Conservation (phyloP, 2,797 vertebrate genomes). For the Labeo calbasu region DNA sequence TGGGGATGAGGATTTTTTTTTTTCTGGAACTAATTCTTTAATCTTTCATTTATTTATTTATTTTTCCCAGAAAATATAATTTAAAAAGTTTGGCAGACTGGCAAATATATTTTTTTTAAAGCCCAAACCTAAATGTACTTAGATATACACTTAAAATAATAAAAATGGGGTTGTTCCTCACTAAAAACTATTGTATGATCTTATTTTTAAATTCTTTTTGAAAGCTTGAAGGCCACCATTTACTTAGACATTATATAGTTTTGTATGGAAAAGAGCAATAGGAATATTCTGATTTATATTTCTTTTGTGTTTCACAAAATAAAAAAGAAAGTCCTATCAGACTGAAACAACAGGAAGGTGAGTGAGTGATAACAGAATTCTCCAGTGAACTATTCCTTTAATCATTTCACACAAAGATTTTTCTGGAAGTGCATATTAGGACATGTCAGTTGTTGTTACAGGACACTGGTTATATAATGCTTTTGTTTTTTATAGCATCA, state of each 20-base stretch:
- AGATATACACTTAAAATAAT: no score
- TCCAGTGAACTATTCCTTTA: slow-evolving; percentile 6
- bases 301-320: background rate
- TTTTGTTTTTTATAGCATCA: background rate
- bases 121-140: no score
- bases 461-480: background rate
- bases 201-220: background rate
- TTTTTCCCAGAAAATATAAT: no score
- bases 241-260: background rate
- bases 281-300: background rate
- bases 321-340: background rate
- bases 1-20: no score
- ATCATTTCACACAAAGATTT: background rate
- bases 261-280: background rate
- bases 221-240: background rate
- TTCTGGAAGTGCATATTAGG: background rate
- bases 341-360: background rate
- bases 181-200: background rate
- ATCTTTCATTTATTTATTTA: no score
- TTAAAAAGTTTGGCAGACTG: no score
- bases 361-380: background rate
- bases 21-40: no score
- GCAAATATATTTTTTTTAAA: no score
- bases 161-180: background rate
- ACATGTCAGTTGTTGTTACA: background rate